A percentile compares a stretch with the other conserved stretches of the same genome.
Evolutionary conservation across 2,797 vertebrate genomes (phyloP).

Genomic region (Varecia variegata): DNA sequence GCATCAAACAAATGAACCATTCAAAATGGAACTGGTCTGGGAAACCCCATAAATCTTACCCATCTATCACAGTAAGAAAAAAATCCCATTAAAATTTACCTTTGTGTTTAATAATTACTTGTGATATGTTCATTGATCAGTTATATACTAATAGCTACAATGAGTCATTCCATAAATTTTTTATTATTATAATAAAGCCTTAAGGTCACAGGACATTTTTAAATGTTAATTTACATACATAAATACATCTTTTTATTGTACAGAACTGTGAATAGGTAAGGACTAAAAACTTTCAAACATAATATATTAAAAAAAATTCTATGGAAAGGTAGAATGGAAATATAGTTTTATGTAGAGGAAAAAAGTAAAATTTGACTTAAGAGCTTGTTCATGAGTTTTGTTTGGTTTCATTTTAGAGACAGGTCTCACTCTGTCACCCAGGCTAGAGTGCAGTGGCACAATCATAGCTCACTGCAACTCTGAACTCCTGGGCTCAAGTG

Average conservation of each 20-base stretch:
- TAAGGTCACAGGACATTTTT: background rate
- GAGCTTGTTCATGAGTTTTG: background rate
- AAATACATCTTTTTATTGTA: constrained; percentile 5
- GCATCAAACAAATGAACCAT: background rate
- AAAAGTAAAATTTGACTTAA: background rate
- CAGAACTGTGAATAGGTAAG: constrained; percentile 2
- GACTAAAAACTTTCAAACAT: constrained; percentile 5
- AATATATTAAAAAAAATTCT: constrained; percentile 13
- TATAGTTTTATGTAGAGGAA: background rate
- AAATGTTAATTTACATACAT: background rate
- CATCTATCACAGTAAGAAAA: background rate
- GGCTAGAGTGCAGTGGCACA: background rate
- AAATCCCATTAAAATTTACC: background rate
- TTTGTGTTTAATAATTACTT: constrained; percentile 30
- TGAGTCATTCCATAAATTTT: background rate
- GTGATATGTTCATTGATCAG: background rate
- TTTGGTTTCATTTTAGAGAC: background rate
- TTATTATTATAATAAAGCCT: background rate
- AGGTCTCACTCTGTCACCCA: background rate
- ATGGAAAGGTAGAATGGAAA: background rate
- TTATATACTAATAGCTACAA: background rate
- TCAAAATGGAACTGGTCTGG: background rate
- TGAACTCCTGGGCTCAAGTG: background rate
- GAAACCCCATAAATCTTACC: background rate
- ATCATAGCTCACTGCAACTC: background rate